Conservation (phyloP, 2,888 invertebrate genomes). For the Pseudoips prasinana region DNA sequence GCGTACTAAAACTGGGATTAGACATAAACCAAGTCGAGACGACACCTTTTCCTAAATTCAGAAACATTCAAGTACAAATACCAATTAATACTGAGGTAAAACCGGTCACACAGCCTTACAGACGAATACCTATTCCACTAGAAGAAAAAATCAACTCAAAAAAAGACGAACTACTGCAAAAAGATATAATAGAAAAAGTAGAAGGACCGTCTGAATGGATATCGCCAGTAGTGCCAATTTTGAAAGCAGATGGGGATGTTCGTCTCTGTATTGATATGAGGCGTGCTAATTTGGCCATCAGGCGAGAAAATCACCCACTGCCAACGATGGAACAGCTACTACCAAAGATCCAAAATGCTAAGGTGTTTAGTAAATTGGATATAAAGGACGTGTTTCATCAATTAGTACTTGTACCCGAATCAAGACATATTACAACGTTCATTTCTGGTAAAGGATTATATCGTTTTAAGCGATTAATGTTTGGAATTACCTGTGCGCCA, state of each 20-base stretch:
- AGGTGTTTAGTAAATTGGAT: background rate
- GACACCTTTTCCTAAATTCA: slow-evolving; percentile 29
- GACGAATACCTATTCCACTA: no score
- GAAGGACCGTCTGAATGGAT: no score
- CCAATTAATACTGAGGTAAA: no score
- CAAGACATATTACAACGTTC: slow-evolving; percentile 2
- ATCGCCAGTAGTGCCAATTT: no score
- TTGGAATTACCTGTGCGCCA: slow-evolving; percentile 1
- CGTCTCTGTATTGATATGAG: no score
- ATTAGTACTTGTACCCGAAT: background rate
- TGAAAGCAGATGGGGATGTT: no score
- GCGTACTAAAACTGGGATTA: slow-evolving; percentile 16
- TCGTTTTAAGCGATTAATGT: slow-evolving; percentile 3
- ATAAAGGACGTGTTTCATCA: slow-evolving; percentile 2
- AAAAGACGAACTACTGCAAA: slow-evolving; percentile 20
- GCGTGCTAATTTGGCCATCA: slow-evolving; percentile 1
- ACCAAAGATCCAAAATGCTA: no score
- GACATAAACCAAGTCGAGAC: slow-evolving; percentile 1
- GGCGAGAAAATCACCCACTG: slow-evolving; percentile 2
- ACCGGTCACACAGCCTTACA: no score
- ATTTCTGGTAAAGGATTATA: slow-evolving; percentile 1
- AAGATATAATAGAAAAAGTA: no score
- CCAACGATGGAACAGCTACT: no score
- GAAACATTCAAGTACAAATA: slow-evolving; percentile 11
- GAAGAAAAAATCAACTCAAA: slow-evolving; percentile 17